phyloP scores from a whole-genome alignment of 2,888 invertebrate species.

The Galerucella calmariensis region DNA sequence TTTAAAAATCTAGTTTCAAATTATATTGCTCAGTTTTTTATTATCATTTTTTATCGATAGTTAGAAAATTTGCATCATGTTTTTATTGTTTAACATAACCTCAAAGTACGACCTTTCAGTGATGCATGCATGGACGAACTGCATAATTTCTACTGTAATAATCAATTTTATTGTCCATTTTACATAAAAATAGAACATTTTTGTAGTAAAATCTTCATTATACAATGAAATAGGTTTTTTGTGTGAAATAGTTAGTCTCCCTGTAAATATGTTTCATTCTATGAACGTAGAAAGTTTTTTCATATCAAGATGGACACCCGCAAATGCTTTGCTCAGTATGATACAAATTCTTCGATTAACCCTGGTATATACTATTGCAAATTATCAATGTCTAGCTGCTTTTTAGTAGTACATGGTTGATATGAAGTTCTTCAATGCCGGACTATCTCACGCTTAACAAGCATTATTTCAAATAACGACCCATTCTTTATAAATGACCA shows the following conservation, averaged over 20 bases:
- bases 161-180: not conserved
- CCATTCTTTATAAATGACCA: not conserved
- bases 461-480: not conserved
- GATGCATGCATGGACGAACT: constrained; percentile 10
- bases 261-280: too few relatives aligned
- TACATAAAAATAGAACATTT: not conserved
- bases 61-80: not conserved
- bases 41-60: not conserved
- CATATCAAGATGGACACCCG: too few relatives aligned
- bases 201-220: not conserved
- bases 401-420: not conserved
- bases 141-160: constrained; percentile 1
- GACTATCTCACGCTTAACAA: not conserved
- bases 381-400: too few relatives aligned
- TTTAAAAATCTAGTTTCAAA: too few relatives aligned
- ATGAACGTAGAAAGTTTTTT: too few relatives aligned
- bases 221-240: too few relatives aligned
- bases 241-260: too few relatives aligned
- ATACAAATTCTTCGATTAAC: too few relatives aligned
- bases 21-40: too few relatives aligned
- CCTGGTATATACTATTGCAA: too few relatives aligned
- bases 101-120: constrained; percentile 11
- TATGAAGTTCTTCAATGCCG: not conserved
- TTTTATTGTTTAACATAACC: constrained; percentile 6
- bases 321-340: too few relatives aligned